Base-by-base conservation (phyloP, 2,797 vertebrate species). In the Hippocampus kuda region DNA sequence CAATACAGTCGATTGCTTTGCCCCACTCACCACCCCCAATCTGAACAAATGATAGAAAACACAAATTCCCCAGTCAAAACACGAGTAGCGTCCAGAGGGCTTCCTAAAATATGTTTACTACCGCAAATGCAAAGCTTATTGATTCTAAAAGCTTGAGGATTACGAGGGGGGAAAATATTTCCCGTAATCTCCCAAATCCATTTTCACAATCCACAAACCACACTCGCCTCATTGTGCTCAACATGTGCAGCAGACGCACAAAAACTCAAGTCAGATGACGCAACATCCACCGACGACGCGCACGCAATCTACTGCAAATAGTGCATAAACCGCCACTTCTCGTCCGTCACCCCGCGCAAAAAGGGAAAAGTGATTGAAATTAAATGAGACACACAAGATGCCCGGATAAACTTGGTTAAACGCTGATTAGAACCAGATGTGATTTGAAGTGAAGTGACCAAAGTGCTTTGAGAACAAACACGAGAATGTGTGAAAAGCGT, bases 121-220 rank as follows among this genome's bases (percentile, higher is more conserved):
- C 60, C 67, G 66, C 11, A 65, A 70, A 74, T 42, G 49, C 72
- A 82, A 77, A 77, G 70, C 76, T 75, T 70, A 70, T 62, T 73
- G 70, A 76, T 77, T 67, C 62, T 62, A 76, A 79, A 77, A 77
- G 65, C 74, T 78, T 70, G 48, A 67, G 79, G 76, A 83, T 85
- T 85, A 86, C 73, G 69, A 72, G 34, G 34, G 67, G 51, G 67
- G 71, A 74, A 83, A 82, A 79, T 76, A 81, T 80, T 81, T 80
- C 56, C 27, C 8, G 59, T 86, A 86, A 88, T 84, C 81, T 84
- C 74, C 49, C 69, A 78, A 85, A 82, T 85, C 84, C 80, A 83
- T 75, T 70, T 68, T 68, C 15, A 54, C 65, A 73, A 72, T 81
- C 75, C 70, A 70, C 62, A 80, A 70, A 75, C 72, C 78, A 82